Conservation (phyloP, 1,140 invertebrate species). For the Ceratosolen solmsi region DNA sequence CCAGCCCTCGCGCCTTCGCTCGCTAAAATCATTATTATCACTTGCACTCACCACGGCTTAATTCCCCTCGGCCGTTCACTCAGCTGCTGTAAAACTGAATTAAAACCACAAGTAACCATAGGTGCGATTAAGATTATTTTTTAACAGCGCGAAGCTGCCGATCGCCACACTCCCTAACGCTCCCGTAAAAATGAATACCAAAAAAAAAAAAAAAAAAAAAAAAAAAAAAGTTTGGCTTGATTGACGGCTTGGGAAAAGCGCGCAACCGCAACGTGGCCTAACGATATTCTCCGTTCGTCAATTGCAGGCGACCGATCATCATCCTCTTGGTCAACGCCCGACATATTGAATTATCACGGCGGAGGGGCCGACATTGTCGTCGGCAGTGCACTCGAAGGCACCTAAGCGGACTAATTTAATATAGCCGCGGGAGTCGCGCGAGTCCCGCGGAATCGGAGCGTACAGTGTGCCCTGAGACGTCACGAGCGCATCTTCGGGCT, state of each 20-base stretch:
- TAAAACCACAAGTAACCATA: too few relatives aligned
- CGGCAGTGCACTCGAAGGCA: neutral
- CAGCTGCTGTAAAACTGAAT: too few relatives aligned
- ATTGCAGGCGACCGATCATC: neutral
- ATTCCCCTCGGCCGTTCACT: too few relatives aligned
- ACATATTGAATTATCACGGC: constrained; percentile 57
- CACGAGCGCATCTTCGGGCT: constrained; percentile 56
- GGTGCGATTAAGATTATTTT: too few relatives aligned
- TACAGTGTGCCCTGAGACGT: constrained; percentile 67
- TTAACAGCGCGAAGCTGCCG: neutral
- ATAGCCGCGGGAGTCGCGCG: constrained; percentile 51
- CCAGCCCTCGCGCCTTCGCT: too few relatives aligned
- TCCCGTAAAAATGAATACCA: too few relatives aligned
- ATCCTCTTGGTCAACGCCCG: neutral
- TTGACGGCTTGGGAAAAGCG: too few relatives aligned
- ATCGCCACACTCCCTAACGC: neutral
- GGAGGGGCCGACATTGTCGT: constrained; percentile 31
- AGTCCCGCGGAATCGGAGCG: constrained; percentile 64
- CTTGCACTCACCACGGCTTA: neutral
- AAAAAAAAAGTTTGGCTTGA: too few relatives aligned
- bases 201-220: too few relatives aligned
- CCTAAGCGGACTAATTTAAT: constrained; percentile 64
- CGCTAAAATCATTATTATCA: too few relatives aligned
- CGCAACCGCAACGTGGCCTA: too few relatives aligned
- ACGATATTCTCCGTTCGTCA: too few relatives aligned